Evolutionary conservation across 2,113 vertebrate genomes (phyloP).

Genomic region (Pelmatolapia mariae): DNA sequence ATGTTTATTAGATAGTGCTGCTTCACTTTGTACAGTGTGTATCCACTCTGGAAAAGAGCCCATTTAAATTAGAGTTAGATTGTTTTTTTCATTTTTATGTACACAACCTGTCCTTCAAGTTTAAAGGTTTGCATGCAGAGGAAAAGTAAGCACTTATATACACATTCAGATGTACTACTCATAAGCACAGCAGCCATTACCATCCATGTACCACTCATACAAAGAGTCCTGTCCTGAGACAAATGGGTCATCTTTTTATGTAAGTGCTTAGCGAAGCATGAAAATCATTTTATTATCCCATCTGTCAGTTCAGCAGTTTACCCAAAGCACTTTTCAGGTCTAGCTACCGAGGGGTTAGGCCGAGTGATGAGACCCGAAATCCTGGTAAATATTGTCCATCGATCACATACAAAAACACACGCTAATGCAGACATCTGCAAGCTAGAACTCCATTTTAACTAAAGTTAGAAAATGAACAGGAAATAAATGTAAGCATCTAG

Average conservation of each 20-base stretch:
- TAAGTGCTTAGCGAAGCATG: slow-evolving; percentile 43
- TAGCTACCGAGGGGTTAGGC: neutral
- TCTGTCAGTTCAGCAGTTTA: slow-evolving; percentile 42
- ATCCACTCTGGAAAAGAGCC: slow-evolving; percentile 8
- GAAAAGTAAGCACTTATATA: slow-evolving; percentile 8
- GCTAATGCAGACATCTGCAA: slow-evolving; percentile 45
- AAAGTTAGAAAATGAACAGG: slow-evolving; percentile 36
- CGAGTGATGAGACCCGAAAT: slow-evolving; percentile 10
- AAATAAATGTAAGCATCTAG: slow-evolving; percentile 21
- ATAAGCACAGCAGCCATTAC: neutral
- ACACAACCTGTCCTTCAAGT: slow-evolving; percentile 20
- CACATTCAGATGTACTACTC: slow-evolving; percentile 16
- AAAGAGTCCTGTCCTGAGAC: slow-evolving; percentile 30
- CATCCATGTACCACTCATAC: slow-evolving; percentile 8
- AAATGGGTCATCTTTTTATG: slow-evolving; percentile 35
- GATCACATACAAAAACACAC: slow-evolving; percentile 45
- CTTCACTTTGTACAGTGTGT: slow-evolving; percentile 24
- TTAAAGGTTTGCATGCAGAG: neutral
- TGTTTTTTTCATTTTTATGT: neutral
- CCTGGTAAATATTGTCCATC: slow-evolving; percentile 33
- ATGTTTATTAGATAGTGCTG: slow-evolving; percentile 56
- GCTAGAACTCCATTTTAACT: slow-evolving; percentile 35
- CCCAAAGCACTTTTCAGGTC: slow-evolving; percentile 38
- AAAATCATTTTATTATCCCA: slow-evolving; percentile 27
- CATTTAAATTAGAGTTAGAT: neutral